Base-by-base conservation (phyloP, 2,888 invertebrate species). In the Agrotis segetum region DNA sequence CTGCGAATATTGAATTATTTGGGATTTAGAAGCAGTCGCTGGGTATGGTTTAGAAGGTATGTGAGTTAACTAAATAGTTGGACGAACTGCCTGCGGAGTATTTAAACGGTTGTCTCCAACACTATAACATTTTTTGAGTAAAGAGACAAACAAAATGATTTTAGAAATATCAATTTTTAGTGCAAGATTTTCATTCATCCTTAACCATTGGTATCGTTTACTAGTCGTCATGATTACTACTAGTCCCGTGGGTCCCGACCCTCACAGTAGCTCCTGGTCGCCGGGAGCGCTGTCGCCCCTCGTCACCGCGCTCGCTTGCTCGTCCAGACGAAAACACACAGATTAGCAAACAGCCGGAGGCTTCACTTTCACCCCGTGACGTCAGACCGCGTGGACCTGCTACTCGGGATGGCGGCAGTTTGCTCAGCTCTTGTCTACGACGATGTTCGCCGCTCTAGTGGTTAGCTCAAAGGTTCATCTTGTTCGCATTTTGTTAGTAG, bases 281-380 rank as follows among this genome's bases (percentile, higher is more conserved):
- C 79, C 80, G 49, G 64, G 21, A 71, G 71, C 71, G 71, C 71
- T 75, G 79, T 77, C 74, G 64, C 50, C 81, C 83, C 77, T 77
- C 75, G 68, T 80, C 81, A 17, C 3, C 3, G 46, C 21, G 53
- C 40, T 40, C 40, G 55, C 63, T 3, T 34, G 67, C 69, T 62
- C 70, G 53, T 46, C 60, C 61, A 71, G 60, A 67, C 64, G 56
- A 60, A 70, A 71, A 58, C 44, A 56, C 72, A 67, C 74, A 69
- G 74, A 68, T 77, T 82, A 77, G 17, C 59, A 67, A 82, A 79
- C 53, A 66, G 55, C 85, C 80, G 29, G 47, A 19, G 77, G 83
- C 62, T 9, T 73, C 55, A 50, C 76, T 80, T 85, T 85, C 74
- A 85, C 73, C 73, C 47, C n/a, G 63, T 53, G 58, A 49, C 70